Conservation (phyloP, 2,113 vertebrate genomes). For the Paraplagusia blochii region DNA sequence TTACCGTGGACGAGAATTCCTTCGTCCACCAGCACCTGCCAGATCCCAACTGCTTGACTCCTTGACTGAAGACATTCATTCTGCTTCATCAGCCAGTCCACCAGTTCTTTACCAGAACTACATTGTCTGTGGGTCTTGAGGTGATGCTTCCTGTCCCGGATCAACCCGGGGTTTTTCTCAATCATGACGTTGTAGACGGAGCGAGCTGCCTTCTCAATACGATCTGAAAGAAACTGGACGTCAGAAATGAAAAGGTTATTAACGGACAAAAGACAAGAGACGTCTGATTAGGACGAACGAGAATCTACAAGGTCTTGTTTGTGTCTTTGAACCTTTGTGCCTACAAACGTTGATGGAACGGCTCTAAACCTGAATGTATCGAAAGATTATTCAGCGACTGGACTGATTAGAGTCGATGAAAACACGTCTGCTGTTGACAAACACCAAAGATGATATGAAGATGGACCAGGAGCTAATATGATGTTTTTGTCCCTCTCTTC, state of each 20-base stretch:
- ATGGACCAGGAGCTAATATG: slow-evolving; percentile 1
- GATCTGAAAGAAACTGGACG: slow-evolving; percentile 83
- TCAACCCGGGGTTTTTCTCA: slow-evolving; percentile 76
- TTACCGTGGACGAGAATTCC: slow-evolving; percentile 86
- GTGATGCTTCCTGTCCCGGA: slow-evolving; percentile 90
- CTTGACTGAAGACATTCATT: slow-evolving; percentile 79
- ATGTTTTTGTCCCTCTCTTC: slow-evolving; percentile 4
- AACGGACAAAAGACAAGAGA: no score
- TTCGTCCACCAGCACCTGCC: slow-evolving; percentile 91
- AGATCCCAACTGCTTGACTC: slow-evolving; percentile 86
- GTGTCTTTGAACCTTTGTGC: no score
- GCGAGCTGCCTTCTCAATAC: slow-evolving; percentile 82
- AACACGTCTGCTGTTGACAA: background rate
- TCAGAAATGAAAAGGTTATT: background rate
- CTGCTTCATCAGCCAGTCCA: slow-evolving; percentile 84
- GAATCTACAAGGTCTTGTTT: no score
- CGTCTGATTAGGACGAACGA: no score
- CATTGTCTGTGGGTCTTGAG: slow-evolving; percentile 88
- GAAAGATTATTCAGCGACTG: no score
- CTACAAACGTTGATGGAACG: no score
- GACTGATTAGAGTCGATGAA: no score
- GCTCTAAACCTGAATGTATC: no score
- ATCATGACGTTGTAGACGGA: slow-evolving; percentile 79
- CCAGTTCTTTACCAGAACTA: slow-evolving; percentile 88
- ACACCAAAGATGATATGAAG: background rate